These are phyloP conservation scores for Cactoblastis cactorum DNA, from an alignment of 2,888 invertebrate genomes.

Conservation along the genomic window DNA sequence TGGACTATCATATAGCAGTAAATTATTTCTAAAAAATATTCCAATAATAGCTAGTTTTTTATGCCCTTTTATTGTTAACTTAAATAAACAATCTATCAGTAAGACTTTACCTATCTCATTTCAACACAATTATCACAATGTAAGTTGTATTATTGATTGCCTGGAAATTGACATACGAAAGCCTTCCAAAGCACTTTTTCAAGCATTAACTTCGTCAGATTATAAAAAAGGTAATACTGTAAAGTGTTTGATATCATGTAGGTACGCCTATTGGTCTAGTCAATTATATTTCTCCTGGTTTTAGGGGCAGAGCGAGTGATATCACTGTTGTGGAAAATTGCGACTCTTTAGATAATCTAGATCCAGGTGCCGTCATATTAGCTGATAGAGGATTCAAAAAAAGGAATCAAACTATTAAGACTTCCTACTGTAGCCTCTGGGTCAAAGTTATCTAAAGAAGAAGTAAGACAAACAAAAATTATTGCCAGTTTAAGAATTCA, in stretches of 20 bases:
- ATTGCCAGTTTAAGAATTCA: slow-evolving; percentile 16
- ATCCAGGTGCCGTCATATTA: slow-evolving; percentile 3
- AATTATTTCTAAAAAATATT: slow-evolving; percentile 21
- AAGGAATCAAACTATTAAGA: slow-evolving; percentile 13
- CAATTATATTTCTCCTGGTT: slow-evolving; percentile 23
- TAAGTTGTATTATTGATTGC: slow-evolving; percentile 25
- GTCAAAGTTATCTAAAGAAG: slow-evolving; percentile 14
- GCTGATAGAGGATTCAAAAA: slow-evolving; percentile 19
- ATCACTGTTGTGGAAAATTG: slow-evolving; percentile 16
- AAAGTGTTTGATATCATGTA: slow-evolving; percentile 25
- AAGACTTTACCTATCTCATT: too few species aligned
- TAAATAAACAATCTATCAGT: too few species aligned
- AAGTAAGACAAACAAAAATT: slow-evolving; percentile 17
- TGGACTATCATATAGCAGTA: slow-evolving; percentile 11
- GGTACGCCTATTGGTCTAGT: slow-evolving; percentile 25
- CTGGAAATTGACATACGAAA: slow-evolving; percentile 28
- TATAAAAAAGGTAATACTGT: slow-evolving; percentile 27
- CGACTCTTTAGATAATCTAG: slow-evolving; percentile 15
- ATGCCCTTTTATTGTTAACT: neutral
- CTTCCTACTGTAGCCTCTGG: slow-evolving; percentile 14
- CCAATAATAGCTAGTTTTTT: slow-evolving; percentile 18
- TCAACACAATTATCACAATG: slow-evolving; percentile 15
- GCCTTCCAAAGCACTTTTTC: slow-evolving; percentile 22
- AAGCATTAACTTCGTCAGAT: slow-evolving; percentile 19
- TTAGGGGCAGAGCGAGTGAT: slow-evolving; percentile 21